Base-by-base conservation (phyloP, 2,797 vertebrate species). In the Lepilemur septentrionalis region DNA sequence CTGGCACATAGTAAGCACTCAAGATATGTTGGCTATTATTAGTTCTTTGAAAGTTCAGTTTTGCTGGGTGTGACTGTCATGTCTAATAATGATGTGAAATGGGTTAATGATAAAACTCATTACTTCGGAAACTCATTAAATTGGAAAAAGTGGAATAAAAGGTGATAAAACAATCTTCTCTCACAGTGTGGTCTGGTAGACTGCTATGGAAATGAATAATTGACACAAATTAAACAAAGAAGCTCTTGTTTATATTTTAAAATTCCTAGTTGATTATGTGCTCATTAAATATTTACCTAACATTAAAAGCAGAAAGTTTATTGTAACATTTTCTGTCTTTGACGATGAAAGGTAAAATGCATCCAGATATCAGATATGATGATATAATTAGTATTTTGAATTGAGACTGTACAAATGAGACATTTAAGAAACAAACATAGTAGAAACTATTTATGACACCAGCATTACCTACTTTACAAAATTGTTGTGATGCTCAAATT, bases 231-330 rank as follows among this genome's bases (percentile, higher is more conserved):
- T 87, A 91, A 95, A 92, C 41, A 90, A 88, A 89, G 83, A 96
- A 50, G 61, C 11, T 84, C 50, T n/a, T 96, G 78, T 96, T 97
- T 94, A 88, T 88, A 95, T 92, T 97, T 97, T 73, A 43, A 96
- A 97, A 94, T 70, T 94, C 55, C 67, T 81, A 91, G 73, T 89
- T 97, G 76, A 95, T 95, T 90, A 75, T 72, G 52, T 87, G 48
- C 94, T 95, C 90, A 95, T 97, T 97, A 97, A 97, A 97, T 89
- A 96, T 96, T 97, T 97, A 95, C 52, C 96, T 93, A 93, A 87
- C 28, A 89, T 87, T 63, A 70, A 97, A 94, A 96, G 13, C 80
- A 95, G 94, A 93, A 88, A 69, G 2, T 83, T 93, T 95, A 94
- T 52, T 97, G 91, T 96, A 95, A 96, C 5, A 86, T 91, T 96